Percentiles rank a stretch among this genome's conserved stretches.
These are phyloP conservation scores for Pterostichus niger DNA, from an alignment of 2,888 invertebrate genomes.

Conservation along the genomic window DNA sequence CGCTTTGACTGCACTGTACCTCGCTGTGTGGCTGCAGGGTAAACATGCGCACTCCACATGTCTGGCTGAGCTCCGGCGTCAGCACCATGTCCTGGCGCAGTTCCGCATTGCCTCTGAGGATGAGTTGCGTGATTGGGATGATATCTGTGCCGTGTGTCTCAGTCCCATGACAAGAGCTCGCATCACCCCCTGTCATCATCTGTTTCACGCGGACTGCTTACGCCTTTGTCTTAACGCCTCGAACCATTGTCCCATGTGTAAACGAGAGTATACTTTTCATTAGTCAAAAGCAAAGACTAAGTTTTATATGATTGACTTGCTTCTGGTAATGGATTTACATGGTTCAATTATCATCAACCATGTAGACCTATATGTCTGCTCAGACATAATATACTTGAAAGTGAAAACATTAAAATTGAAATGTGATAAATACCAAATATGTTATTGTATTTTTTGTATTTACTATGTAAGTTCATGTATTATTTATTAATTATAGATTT, in stretches of 20 bases:
- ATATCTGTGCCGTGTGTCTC: conserved; percentile 89
- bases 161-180: conserved; percentile 85
- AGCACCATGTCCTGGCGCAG: conserved; percentile 81
- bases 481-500: conserved; percentile 64
- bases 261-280: conserved; percentile 80
- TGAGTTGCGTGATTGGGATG: conserved; percentile 85
- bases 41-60: conserved; percentile 82
- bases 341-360: conserved; percentile 7
- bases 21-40: conserved; percentile 84
- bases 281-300: conserved; percentile 1
- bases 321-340: not conserved
- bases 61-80: conserved; percentile 79
- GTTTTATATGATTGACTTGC: too few relatives aligned
- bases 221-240: conserved; percentile 85
- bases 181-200: conserved; percentile 89
- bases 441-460: conserved; percentile 65
- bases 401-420: conserved; percentile 33
- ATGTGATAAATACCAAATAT: conserved; percentile 62
- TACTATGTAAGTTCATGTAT: conserved; percentile 55
- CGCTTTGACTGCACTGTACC: conserved; percentile 81
- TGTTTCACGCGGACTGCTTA: conserved; percentile 89
- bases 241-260: conserved; percentile 87
- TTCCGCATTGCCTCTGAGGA: conserved; percentile 83
- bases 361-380: too few relatives aligned
- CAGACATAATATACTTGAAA: not conserved